These are phyloP conservation scores for Pheosia tremula DNA, from an alignment of 2,888 invertebrate species.

Conservation along the genomic window DNA sequence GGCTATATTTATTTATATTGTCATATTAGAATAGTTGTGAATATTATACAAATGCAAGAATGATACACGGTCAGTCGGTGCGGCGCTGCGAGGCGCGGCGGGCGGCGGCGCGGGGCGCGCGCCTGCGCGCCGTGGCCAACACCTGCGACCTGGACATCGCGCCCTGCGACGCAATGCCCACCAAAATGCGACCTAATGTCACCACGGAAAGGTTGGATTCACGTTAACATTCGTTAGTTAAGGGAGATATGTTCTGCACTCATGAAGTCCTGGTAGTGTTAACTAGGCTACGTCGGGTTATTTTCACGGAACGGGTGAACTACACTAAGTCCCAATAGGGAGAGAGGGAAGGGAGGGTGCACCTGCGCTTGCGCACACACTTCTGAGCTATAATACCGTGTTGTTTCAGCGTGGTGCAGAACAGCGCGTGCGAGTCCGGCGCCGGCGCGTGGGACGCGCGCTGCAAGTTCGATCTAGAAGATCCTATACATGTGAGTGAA, in stretches of 20 bases:
- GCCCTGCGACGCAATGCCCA: conserved; percentile 26
- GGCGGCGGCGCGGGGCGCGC: conserved; percentile 10
- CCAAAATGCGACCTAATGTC: conserved; percentile 28
- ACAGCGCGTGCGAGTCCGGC: conserved; percentile 25
- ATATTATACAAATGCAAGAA: too few species aligned
- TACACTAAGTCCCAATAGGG: too few species aligned
- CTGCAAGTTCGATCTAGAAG: conserved; percentile 55
- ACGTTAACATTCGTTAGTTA: not conserved
- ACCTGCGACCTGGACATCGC: conserved; percentile 47
- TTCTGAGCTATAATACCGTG: too few species aligned
- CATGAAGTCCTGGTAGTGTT: not conserved
- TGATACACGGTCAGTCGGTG: not conserved
- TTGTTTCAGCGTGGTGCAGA: conserved; percentile 37
- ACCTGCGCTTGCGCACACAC: too few species aligned
- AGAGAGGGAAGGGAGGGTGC: too few species aligned
- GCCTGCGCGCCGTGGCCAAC: conserved; percentile 32
- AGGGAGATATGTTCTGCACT: not conserved
- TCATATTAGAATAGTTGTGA: too few species aligned
- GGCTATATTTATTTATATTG: too few species aligned
- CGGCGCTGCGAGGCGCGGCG: conserved; percentile 10
- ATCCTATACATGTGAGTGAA: conserved; percentile 58
- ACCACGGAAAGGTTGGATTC: conserved; percentile 45
- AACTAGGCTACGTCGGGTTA: too few species aligned
- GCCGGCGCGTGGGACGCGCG: conserved; percentile 35
- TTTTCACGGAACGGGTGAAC: too few species aligned